phyloP scores from a whole-genome alignment of 2,888 invertebrate species.

The Cephonodes hylas region DNA sequence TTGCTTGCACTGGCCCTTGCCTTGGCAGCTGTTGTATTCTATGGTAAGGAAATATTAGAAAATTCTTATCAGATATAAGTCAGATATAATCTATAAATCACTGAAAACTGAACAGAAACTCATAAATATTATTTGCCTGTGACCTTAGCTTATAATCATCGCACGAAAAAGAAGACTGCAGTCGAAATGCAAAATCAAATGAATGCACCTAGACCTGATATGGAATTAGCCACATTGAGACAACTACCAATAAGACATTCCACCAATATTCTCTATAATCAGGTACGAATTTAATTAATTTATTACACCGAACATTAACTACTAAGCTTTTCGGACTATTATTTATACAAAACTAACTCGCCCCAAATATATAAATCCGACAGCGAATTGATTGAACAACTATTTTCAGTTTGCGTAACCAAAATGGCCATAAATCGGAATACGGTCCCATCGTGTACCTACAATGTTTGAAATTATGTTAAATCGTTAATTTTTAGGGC shows the following conservation, averaged over 20 bases:
- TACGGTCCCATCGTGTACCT: too few relatives aligned
- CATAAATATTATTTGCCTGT: too few relatives aligned
- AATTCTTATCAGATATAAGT: too few relatives aligned
- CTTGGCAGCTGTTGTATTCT: constrained; percentile 46
- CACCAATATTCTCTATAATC: constrained; percentile 90
- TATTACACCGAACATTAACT: background rate
- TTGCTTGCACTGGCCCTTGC: constrained; percentile 59
- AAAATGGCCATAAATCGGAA: too few relatives aligned
- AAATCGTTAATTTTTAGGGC: constrained; percentile 52
- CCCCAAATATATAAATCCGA: too few relatives aligned
- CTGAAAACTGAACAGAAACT: too few relatives aligned
- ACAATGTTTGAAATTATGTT: background rate
- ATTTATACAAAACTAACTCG: too few relatives aligned
- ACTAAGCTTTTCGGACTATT: too few relatives aligned
- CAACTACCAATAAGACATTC: constrained; percentile 93
- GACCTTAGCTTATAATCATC: constrained; percentile 82
- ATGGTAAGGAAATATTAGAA: constrained; percentile 42
- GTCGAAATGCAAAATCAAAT: constrained; percentile 76
- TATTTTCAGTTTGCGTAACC: too few relatives aligned
- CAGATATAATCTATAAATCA: too few relatives aligned
- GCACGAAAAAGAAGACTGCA: constrained; percentile 86
- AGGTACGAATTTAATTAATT: constrained; percentile 67
- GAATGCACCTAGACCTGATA: constrained; percentile 81
- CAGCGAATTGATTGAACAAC: too few relatives aligned
- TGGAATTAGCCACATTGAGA: constrained; percentile 92